A percentile compares a stretch with the other conserved stretches of the same genome.
Conservation (phyloP, 2,888 invertebrate genomes). For the Synanthedon formicaeformis region DNA sequence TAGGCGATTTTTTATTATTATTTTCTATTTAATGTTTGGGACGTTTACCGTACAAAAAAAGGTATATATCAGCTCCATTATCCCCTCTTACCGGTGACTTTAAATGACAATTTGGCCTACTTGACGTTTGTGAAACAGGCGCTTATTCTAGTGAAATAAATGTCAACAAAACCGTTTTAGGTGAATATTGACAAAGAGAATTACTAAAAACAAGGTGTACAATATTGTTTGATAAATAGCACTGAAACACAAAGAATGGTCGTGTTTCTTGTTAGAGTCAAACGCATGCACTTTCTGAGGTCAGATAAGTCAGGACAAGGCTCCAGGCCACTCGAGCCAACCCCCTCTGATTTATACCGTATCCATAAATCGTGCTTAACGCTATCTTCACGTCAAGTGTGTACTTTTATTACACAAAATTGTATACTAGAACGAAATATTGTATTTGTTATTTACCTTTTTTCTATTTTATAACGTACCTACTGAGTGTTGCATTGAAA, state of each 20-base stretch:
- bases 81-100: too few relatives aligned
- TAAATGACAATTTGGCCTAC: too few relatives aligned
- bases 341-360: conserved; percentile 11
- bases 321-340: conserved; percentile 1
- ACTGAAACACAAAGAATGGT: background rate
- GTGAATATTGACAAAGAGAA: too few relatives aligned
- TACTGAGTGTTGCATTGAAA: too few relatives aligned
- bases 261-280: background rate
- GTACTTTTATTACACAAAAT: background rate
- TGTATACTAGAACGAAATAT: too few relatives aligned
- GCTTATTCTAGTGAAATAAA: background rate
- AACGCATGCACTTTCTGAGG: background rate
- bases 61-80: too few relatives aligned
- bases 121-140: too few relatives aligned
- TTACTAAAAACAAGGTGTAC: background rate
- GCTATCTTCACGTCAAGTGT: conserved; percentile 8
- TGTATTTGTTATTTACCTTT: too few relatives aligned
- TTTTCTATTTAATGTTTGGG: too few relatives aligned
- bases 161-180: background rate
- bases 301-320: conserved; percentile 16
- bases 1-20: too few relatives aligned
- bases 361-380: conserved; percentile 16
- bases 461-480: too few relatives aligned
- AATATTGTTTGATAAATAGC: background rate
- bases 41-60: too few relatives aligned